phyloP scores from a whole-genome alignment of 2,797 vertebrate species.

The Micromesistius poutassou region DNA sequence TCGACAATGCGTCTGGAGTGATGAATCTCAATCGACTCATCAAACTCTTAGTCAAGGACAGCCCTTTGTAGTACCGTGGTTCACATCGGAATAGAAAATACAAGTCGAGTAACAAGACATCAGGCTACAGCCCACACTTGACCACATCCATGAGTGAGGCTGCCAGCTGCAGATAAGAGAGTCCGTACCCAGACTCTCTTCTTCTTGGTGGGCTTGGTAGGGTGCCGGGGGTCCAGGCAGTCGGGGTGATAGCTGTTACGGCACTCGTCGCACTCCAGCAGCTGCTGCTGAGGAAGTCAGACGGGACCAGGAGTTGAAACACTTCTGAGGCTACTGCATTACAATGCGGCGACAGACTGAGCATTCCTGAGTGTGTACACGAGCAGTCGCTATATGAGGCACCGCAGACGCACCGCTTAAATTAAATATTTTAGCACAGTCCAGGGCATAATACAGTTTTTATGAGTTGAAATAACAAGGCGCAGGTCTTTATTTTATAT shows the following conservation, averaged over 20 bases:
- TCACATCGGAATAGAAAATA: neutral
- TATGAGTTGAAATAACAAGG: neutral
- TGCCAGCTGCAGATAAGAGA: neutral
- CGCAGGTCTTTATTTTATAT: neutral
- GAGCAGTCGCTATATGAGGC: neutral
- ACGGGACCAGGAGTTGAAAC: neutral
- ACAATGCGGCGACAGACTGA: neutral
- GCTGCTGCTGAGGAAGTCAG: constrained; percentile 70
- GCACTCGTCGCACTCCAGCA: constrained; percentile 99
- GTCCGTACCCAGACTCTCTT: constrained; percentile 94
- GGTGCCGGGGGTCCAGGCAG: constrained; percentile 99
- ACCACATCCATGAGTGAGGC: neutral
- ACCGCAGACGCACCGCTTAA: neutral
- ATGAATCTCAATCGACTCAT: too few species aligned
- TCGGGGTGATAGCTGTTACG: constrained; percentile 99
- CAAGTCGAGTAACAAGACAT: neutral
- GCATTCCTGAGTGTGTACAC: neutral
- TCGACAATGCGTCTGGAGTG: too few species aligned
- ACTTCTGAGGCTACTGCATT: neutral
- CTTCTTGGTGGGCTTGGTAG: constrained; percentile 96
- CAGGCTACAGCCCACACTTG: neutral
- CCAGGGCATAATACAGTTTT: neutral
- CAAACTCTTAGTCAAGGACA: too few species aligned
- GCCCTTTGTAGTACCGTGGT: neutral
- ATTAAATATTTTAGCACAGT: neutral